Evolutionary conservation across 2,888 invertebrate genomes (phyloP), one percentile per base, ranked within the genome.

Genomic region (Yponomeuta plumbellus): DNA sequence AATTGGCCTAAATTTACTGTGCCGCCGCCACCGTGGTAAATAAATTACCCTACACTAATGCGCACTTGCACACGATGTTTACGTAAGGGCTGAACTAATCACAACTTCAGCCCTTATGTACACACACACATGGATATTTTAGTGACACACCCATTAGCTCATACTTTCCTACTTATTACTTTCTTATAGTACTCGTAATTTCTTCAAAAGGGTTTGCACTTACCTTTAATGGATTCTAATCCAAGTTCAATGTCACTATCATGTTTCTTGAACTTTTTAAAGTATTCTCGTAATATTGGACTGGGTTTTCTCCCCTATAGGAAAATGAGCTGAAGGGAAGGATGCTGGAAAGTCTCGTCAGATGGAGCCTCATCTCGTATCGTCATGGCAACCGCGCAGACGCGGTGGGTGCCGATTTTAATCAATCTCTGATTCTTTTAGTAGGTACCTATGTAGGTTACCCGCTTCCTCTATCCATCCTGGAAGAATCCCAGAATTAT

Each of bases 371-470:
- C 71, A 76, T 84, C 87, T 78, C 75, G 34, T 59, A 81, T 81
- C 78, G 72, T 73, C 75, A 75, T 76, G 76, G 77, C 67, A 71
- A 85, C 79, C 71, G 82, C 90, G 88, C 90, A 88, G 73, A 80
- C 89, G 90, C 66, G 39, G 21, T 34, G 61, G 22, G 11, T 11
- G 58, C 58, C 11, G 22, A 3, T 17, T 52, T 17, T 52, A 52
- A 58, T 58, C 58, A 58, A 58, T 58, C 44, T 17, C 8, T 34
- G 34, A 34, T 34, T 34, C 34, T 34, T 34, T 34, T 34, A 34
- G 34, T 5, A n/a, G n/a, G n/a, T n/a, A n/a, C n/a, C n/a, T n/a
- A 34, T 34, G 34, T 34, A 8, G 5, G 34, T 34, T 34, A 34
- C 34, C 34, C 8, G 8, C 8, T 5, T 34, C 34, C 8, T 34